Evolutionary conservation across 2,797 vertebrate genomes (phyloP).

Genomic region (Microctenopoma lineatum): DNA sequence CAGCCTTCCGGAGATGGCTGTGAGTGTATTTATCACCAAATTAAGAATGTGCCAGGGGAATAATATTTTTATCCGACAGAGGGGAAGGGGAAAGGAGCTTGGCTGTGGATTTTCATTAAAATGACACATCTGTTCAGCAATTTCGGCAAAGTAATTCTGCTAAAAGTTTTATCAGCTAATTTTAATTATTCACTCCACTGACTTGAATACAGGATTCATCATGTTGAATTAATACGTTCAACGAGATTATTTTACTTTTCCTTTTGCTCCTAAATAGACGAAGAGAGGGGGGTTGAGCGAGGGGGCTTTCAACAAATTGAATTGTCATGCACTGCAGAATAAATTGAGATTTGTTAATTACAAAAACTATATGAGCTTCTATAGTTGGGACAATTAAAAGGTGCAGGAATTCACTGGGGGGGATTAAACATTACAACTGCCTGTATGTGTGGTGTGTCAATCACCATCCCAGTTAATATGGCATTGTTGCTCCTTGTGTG

Average conservation of each 20-base stretch:
- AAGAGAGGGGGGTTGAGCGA: slow-evolving; percentile 74
- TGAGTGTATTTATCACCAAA: slow-evolving; percentile 99
- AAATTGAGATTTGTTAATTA: slow-evolving; percentile 99
- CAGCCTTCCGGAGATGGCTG: slow-evolving; percentile 91
- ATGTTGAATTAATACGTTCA: slow-evolving; percentile 99
- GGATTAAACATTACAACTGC: slow-evolving; percentile 83
- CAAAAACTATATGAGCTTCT: slow-evolving; percentile 88
- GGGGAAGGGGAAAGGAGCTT: slow-evolving; percentile 91
- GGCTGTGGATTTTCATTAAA: slow-evolving; percentile 99
- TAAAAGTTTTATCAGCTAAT: slow-evolving; percentile 99
- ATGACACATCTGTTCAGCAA: slow-evolving; percentile 99
- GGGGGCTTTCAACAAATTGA: slow-evolving; percentile 97
- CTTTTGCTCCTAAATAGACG: slow-evolving; percentile 84
- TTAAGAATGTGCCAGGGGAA: slow-evolving; percentile 98
- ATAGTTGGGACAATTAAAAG: slow-evolving; percentile 92
- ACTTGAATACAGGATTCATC: slow-evolving; percentile 99
- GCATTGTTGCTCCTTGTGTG: background rate
- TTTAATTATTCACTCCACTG: slow-evolving; percentile 99
- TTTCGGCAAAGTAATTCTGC: slow-evolving; percentile 99
- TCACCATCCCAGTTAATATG: slow-evolving; percentile 6
- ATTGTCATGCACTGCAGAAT: slow-evolving; percentile 99
- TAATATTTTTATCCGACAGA: slow-evolving; percentile 98
- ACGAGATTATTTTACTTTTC: slow-evolving; percentile 87
- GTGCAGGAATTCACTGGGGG: slow-evolving; percentile 87
- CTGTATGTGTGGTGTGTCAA: slow-evolving; percentile 43